Evolutionary conservation across 2,888 invertebrate species (phyloP).

Genomic region (Fragum sueziense): DNA sequence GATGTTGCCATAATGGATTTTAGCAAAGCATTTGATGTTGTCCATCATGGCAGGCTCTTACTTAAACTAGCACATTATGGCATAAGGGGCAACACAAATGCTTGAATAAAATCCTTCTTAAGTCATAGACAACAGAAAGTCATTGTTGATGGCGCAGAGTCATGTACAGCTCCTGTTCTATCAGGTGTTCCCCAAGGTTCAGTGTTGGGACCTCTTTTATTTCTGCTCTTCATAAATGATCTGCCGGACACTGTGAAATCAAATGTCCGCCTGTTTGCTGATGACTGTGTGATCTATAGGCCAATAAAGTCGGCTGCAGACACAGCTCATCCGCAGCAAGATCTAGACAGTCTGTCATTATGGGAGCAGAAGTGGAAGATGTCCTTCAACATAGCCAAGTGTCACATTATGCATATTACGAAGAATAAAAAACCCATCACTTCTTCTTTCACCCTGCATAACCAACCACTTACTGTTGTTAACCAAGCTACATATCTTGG

Average conservation of each 20-base stretch:
- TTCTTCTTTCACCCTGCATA: no score
- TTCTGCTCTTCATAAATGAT: conserved; percentile 2
- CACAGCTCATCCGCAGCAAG: background rate
- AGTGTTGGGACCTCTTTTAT: background rate
- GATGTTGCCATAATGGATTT: conserved; percentile 4
- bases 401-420: no score
- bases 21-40: conserved; percentile 30
- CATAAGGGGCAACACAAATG: no score
- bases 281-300: background rate
- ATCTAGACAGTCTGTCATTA: background rate
- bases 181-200: conserved; percentile 16
- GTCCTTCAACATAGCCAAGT: no score
- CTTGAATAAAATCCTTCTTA: no score
- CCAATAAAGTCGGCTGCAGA: background rate
- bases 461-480: no score
- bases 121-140: background rate
- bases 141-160: background rate
- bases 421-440: no score
- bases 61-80: conserved; percentile 9
- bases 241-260: conserved; percentile 1
- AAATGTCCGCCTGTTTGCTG: conserved; percentile 14
- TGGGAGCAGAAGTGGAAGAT: background rate
- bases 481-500: no score
- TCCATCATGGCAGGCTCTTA: conserved; percentile 1
- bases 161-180: background rate